Evolutionary conservation across 2,797 vertebrate species (phyloP).

Genomic region (Kryptolebias ocellatus): DNA sequence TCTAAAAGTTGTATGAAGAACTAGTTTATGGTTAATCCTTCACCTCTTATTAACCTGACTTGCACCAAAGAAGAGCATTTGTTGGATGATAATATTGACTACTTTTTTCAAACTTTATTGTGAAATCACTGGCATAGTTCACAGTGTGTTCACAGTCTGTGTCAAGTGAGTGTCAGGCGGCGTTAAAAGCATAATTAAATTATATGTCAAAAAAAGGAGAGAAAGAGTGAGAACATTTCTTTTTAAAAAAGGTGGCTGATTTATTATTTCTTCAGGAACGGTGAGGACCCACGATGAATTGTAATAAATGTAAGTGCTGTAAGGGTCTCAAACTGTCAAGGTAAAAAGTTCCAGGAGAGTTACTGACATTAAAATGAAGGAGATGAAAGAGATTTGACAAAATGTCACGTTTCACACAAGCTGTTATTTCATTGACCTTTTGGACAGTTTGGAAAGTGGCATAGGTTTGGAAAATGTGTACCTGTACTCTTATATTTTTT

Average conservation of each 20-base stretch:
- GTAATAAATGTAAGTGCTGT: constrained; percentile 37
- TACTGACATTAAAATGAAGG: constrained; percentile 37
- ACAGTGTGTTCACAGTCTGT: constrained; percentile 47
- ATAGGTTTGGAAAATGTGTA: too few species aligned
- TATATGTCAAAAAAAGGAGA: constrained; percentile 59
- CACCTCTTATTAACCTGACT: constrained; percentile 2
- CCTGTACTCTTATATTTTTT: neutral
- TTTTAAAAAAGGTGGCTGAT: constrained; percentile 12
- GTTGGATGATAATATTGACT: constrained; percentile 45
- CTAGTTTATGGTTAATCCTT: constrained; percentile 1
- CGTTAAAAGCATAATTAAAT: constrained; percentile 72
- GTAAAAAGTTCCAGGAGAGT: constrained; percentile 25
- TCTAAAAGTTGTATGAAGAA: neutral
- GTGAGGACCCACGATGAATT: constrained; percentile 30
- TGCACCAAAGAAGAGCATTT: constrained; percentile 9
- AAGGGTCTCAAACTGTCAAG: constrained; percentile 28
- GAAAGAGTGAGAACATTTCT: constrained; percentile 47
- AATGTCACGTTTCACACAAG: constrained; percentile 43
- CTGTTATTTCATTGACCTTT: constrained; percentile 11
- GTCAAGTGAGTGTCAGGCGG: constrained; percentile 38
- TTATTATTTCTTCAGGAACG: constrained; percentile 55
- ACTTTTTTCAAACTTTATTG: constrained; percentile 33
- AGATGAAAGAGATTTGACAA: constrained; percentile 27
- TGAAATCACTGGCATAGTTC: constrained; percentile 49
- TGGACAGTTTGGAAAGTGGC: neutral